Evolutionary conservation across 1,140 invertebrate species (phyloP), one percentile per base, ranked within the genome.

Genomic region (Ceratosolen fusciceps): DNA sequence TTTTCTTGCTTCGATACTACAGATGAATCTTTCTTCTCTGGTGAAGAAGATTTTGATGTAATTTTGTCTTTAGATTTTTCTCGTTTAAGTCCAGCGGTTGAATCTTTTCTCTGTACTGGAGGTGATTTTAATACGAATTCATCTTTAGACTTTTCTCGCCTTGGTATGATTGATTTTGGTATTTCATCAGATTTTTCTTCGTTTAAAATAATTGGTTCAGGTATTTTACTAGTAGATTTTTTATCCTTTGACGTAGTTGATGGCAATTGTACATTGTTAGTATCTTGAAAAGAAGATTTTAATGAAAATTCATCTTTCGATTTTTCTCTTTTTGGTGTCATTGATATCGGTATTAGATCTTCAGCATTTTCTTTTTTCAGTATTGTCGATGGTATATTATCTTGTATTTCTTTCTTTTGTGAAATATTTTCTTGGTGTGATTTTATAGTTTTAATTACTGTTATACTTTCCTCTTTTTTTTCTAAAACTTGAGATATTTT

Each of bases 251-350:
- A 31, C 71, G 19, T 26, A 49, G 56, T 1, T 2, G 62, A 49
- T 26, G 56, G 16, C 52, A 56, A n/a, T 56, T 34, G 34, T 74
- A 60, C 43, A n/a, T 58, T 21, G 31, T 37, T 39, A 1, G 29
- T 34, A 34, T 54, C 29, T 3, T 34, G 16, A 21, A 43, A 52
- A 19, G 75, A 24, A 24, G 68, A 16, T 58, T 74, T 47, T 19
- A 74, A 39, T 3, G 29, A 37, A 54, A 62, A 52, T 37, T 76
- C 74, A 10, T 76, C 74, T 54, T 68, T 76, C 1, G 74, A 71
- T 37, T 77, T 71, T 89, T 60, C 83, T 83, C 16, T 87, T 88
- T 76, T 86, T 83, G 58, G 83, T 84, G 68, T 87, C 29, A 56
- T 67, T 49, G 60, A 47, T 21, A 52, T 76, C 5, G 74, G 60